A percentile compares a stretch with the other conserved stretches of the same genome.
Evolutionary conservation across 2,113 vertebrate species (phyloP).

Genomic region (Platichthys flesus): DNA sequence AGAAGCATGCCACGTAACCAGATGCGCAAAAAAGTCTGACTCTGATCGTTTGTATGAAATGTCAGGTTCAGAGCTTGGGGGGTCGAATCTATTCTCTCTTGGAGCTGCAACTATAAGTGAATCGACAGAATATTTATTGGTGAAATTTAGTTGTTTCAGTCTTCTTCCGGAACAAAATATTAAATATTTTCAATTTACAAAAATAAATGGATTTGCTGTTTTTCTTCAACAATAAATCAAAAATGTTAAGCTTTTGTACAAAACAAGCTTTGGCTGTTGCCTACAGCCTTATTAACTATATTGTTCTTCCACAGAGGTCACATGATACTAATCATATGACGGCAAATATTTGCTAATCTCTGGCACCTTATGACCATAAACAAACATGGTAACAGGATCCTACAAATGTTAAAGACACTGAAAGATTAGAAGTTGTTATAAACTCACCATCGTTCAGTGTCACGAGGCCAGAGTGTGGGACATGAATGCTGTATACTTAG

Average conservation of each 20-base stretch:
- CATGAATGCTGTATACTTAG: not conserved
- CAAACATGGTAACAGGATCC: slow-evolving; percentile 58
- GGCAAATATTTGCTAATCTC: slow-evolving; percentile 59
- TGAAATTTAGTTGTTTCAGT: too few species aligned
- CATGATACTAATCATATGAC: slow-evolving; percentile 19
- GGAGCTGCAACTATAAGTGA: not conserved
- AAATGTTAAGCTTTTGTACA: not conserved
- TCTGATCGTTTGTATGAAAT: not conserved
- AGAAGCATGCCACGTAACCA: not conserved
- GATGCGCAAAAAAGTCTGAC: not conserved
- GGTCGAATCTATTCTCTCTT: not conserved
- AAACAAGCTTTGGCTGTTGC: not conserved
- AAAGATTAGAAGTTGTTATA: slow-evolving; percentile 21
- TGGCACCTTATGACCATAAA: slow-evolving; percentile 26
- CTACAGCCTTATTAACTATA: not conserved
- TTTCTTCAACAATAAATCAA: not conserved
- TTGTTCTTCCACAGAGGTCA: not conserved
- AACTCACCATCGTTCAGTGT: slow-evolving; percentile 52
- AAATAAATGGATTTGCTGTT: not conserved
- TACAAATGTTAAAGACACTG: not conserved
- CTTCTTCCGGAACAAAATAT: not conserved
- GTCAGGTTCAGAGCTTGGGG: not conserved
- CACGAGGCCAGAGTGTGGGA: slow-evolving; percentile 20
- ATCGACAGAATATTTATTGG: too few species aligned
- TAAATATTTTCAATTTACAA: not conserved